These are phyloP conservation scores for Arnoldichthys spilopterus DNA, from an alignment of 2,797 vertebrate species.

Conservation along the genomic window DNA sequence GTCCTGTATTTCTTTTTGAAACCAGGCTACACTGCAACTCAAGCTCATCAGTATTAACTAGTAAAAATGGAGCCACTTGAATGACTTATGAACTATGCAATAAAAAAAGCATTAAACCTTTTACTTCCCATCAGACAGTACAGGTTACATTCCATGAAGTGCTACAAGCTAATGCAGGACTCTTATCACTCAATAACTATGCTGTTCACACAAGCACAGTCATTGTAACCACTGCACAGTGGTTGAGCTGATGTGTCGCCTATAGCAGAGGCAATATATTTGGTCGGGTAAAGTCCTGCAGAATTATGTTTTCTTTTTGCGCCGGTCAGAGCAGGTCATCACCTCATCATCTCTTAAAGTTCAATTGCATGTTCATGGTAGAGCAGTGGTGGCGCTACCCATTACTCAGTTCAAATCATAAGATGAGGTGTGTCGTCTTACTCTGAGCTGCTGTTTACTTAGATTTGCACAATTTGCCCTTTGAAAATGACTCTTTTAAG, in stretches of 20 bases:
- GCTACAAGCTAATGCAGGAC: not conserved
- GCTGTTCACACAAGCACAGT: not conserved
- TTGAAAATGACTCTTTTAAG: not conserved
- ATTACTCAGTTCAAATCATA: not conserved
- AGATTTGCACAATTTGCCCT: not conserved
- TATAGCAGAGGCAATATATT: not conserved
- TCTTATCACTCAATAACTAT: too few species aligned
- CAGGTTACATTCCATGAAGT: not conserved
- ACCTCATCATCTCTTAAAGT: not conserved
- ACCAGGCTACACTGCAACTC: not conserved
- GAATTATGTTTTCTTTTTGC: conserved; percentile 4
- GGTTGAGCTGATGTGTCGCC: not conserved
- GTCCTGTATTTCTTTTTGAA: too few species aligned
- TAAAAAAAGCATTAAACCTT: not conserved
- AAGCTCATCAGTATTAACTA: not conserved
- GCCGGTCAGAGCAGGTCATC: conserved; percentile 2
- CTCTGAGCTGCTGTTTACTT: not conserved
- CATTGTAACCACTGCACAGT: not conserved
- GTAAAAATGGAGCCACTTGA: not conserved
- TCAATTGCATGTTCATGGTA: not conserved
- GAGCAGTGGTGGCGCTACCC: not conserved
- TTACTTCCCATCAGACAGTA: not conserved
- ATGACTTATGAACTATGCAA: not conserved
- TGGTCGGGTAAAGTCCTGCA: not conserved
- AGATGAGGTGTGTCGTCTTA: not conserved